These are phyloP conservation scores for Amniataba percoides DNA, from an alignment of 2,797 vertebrate genomes.

Conservation along the genomic window DNA sequence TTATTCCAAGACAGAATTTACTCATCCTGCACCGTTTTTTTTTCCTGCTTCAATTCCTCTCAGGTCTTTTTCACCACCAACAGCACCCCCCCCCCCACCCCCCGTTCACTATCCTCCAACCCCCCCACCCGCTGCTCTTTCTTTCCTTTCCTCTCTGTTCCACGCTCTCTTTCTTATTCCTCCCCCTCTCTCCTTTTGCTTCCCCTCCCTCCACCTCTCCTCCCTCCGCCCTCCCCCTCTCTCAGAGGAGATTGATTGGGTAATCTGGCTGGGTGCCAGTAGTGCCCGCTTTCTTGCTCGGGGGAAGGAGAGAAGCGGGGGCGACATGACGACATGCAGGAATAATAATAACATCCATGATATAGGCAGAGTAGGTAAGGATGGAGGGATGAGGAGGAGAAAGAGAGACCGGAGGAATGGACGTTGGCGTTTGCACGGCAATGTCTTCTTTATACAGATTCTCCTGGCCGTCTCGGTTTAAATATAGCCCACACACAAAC, in stretches of 20 bases:
- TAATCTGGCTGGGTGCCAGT: conserved; percentile 86
- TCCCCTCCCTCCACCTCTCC: conserved; percentile 24
- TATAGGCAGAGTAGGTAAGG: conserved; percentile 75
- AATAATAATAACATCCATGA: conserved; percentile 84
- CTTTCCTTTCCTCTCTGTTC: conserved; percentile 62
- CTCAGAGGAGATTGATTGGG: conserved; percentile 85
- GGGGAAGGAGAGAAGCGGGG: conserved; percentile 83
- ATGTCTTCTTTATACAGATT: conserved; percentile 61
- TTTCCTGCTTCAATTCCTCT: conserved; percentile 66
- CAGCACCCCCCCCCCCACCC: conserved; percentile 13
- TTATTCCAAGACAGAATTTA: conserved; percentile 52
- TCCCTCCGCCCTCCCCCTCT: conserved; percentile 57
- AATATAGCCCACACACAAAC: conserved; percentile 63
- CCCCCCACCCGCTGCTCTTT: conserved; percentile 29
- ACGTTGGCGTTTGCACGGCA: conserved; percentile 53
- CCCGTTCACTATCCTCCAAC: conserved; percentile 20
- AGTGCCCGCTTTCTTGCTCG: conserved; percentile 80
- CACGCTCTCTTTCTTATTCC: conserved; percentile 61
- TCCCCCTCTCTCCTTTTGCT: conserved; percentile 53
- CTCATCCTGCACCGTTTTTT: conserved; percentile 62
- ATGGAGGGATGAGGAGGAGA: conserved; percentile 57
- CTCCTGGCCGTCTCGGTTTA: conserved; percentile 48
- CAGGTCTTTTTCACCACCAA: conserved; percentile 65
- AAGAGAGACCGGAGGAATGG: conserved; percentile 40
- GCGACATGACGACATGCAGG: conserved; percentile 81